These are phyloP conservation scores for Anguilla rostrata DNA, from an alignment of 2,113 vertebrate genomes.

Conservation along the genomic window DNA sequence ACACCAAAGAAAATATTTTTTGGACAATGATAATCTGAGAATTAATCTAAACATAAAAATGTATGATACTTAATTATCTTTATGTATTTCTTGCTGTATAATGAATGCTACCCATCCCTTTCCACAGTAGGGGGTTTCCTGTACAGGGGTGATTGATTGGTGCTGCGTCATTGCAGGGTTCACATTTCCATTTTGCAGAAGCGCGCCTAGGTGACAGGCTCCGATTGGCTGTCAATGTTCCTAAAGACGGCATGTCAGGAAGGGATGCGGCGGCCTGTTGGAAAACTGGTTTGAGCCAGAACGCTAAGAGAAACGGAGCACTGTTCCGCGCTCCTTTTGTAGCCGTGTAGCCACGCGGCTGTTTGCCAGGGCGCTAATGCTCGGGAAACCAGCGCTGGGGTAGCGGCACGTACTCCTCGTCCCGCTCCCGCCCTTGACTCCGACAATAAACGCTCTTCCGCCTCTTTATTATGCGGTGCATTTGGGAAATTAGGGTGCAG, in stretches of 20 bases:
- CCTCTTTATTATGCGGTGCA: not conserved
- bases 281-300: not conserved
- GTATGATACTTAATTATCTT: too few relatives aligned
- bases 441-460: not conserved
- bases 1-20: too few relatives aligned
- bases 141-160: not conserved
- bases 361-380: conserved; percentile 14
- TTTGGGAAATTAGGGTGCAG: not conserved
- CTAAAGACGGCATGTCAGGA: not conserved
- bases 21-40: too few relatives aligned
- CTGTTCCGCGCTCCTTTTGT: conserved; percentile 6
- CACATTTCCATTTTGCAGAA: not conserved
- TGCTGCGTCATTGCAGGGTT: conserved; percentile 18
- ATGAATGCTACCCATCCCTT: not conserved
- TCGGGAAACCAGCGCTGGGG: not conserved
- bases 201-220: not conserved
- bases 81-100: not conserved
- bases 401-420: not conserved
- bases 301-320: conserved; percentile 1
- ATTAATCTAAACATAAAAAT: too few relatives aligned
- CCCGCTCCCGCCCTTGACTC: not conserved
- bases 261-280: too few relatives aligned
- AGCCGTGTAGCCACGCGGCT: conserved; percentile 11
- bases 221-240: conserved; percentile 27
- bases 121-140: not conserved